Evolutionary conservation across 2,113 vertebrate genomes (phyloP), one percentile per base, ranked within the genome.

Genomic region (Scatophagus argus): DNA sequence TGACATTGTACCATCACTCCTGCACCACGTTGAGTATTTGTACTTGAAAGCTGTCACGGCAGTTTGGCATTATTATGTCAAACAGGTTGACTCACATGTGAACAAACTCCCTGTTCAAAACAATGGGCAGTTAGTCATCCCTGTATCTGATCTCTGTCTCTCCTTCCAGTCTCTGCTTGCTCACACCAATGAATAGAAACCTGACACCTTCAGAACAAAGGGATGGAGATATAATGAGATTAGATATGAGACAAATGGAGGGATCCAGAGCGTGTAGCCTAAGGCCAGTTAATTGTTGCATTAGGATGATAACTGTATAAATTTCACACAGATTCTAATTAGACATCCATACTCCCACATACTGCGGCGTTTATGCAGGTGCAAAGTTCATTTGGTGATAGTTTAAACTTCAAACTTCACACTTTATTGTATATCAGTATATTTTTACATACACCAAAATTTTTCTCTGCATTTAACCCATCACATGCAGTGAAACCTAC

Each of bases 161-260:
- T 38, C 29, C 23, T 31, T 55, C 55, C 59, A 9, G 39, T 64
- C 73, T 82, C 56, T 56, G 25, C 41, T 29, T 21, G n/a, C 61
- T 77, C 68, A 31, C 12, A 66, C 38, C 3, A 13, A 59, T 67
- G 56, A 85, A 74, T 32, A 29, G 78, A 51, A 72, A 77, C 64
- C 16, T 64, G 76, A 87, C 77, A 60, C 77, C 49, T 52, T 54
- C 51, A 56, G 79, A 74, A 90, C 73, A 81, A 89, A 82, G 47
- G 71, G 36, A 14, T 44, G 23, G 77, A 32, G 55, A 78, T 83
- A 23, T 82, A 76, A 82, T 66, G 75, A 67, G 39, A 75, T 39
- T 79, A 88, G 70, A 75, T 81, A 67, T 32, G 52, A 80, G 41
- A 76, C 73, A 73, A 66, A 78, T 1, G 31, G 46, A 51, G 7